Percentiles rank a stretch among this genome's conserved stretches.
phyloP scores from a whole-genome alignment of 1,140 invertebrate genomes.

The Galendromus occidentalis region DNA sequence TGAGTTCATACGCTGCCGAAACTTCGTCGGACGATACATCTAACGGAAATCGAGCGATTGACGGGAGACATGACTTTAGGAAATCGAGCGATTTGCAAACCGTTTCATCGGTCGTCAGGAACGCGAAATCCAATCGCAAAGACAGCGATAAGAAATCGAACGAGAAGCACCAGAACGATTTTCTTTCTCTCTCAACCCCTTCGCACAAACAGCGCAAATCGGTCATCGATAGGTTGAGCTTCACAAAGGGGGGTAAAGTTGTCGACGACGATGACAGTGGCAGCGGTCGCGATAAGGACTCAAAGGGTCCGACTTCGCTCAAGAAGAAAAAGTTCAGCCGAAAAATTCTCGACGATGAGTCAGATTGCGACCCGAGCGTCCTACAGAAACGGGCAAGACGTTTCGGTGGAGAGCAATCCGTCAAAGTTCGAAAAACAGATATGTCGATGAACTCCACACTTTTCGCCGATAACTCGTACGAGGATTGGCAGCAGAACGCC shows the following conservation, averaged over 20 bases:
- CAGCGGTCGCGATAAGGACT: slow-evolving; percentile 13
- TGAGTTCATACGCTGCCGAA: background rate
- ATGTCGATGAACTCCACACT: slow-evolving; percentile 16
- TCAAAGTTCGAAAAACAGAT: slow-evolving; percentile 15
- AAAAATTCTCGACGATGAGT: slow-evolving; percentile 23
- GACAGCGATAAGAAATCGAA: too few relatives aligned
- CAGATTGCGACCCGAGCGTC: slow-evolving; percentile 20
- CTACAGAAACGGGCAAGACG: slow-evolving; percentile 48
- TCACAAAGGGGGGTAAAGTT: background rate
- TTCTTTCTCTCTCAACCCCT: slow-evolving; percentile 14
- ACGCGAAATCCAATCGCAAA: background rate
- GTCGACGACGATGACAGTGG: slow-evolving; percentile 13
- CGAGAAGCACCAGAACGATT: slow-evolving; percentile 7
- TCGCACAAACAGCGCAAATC: background rate
- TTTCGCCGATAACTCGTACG: slow-evolving; percentile 27
- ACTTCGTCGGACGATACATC: background rate
- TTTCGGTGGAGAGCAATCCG: slow-evolving; percentile 35
- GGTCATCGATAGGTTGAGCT: background rate
- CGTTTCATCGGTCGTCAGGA: background rate
- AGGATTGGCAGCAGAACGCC: slow-evolving; percentile 60
- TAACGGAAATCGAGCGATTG: slow-evolving; percentile 1
- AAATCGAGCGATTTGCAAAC: background rate
- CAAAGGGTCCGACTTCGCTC: background rate
- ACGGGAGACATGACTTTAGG: background rate
- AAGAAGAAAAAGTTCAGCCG: slow-evolving; percentile 27